These are phyloP conservation scores for Enchytraeus crypticus DNA, from an alignment of 2,888 invertebrate genomes.

Conservation along the genomic window DNA sequence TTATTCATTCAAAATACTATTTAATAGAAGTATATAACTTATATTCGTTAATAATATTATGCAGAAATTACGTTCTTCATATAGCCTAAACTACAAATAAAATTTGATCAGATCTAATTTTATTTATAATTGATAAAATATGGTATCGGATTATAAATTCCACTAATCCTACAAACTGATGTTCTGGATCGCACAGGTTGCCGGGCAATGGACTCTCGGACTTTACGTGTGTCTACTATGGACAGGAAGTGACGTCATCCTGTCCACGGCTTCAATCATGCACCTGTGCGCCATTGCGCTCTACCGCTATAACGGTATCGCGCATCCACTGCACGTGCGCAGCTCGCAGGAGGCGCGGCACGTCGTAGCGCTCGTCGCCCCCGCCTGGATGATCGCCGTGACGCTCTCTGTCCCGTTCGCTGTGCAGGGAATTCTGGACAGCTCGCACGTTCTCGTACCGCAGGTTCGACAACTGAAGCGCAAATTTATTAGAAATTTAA, in stretches of 20 bases:
- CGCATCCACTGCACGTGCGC: conserved; percentile 21
- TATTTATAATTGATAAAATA: no score
- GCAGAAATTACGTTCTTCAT: no score
- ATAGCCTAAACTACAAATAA: no score
- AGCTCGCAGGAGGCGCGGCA: conserved; percentile 14
- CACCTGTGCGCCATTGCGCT: conserved; percentile 26
- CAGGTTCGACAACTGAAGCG: no score
- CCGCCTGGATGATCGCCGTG: conserved; percentile 20
- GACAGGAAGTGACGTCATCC: conserved; percentile 27
- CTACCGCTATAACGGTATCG: conserved; percentile 24
- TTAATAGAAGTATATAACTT: no score
- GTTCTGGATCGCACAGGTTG: conserved; percentile 13
- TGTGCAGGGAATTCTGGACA: conserved; percentile 15
- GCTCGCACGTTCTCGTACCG: conserved; percentile 15
- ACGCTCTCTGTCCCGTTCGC: conserved; percentile 21
- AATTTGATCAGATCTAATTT: no score
- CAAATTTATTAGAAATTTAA: not conserved
- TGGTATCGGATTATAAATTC: no score
- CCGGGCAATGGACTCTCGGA: conserved; percentile 21
- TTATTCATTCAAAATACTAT: no score
- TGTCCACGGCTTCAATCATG: conserved; percentile 26
- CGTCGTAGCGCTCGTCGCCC: conserved; percentile 20
- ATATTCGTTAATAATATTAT: no score
- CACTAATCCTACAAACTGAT: no score
- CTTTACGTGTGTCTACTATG: conserved; percentile 21